Evolutionary conservation across 2,797 vertebrate species (phyloP).

Genomic region (Sebastes umbrosus): DNA sequence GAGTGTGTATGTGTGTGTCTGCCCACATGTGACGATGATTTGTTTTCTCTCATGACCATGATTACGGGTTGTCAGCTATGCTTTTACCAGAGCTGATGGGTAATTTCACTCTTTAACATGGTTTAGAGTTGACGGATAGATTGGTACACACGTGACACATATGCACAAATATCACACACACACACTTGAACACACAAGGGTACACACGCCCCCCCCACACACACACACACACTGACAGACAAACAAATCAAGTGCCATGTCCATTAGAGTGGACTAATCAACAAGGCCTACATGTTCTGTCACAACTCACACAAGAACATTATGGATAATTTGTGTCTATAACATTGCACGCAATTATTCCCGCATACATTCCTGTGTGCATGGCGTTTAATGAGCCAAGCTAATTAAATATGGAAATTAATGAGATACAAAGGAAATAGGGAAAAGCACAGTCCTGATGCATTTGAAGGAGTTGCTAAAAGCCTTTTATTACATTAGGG

Average conservation of each 20-base stretch:
- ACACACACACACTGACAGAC: constrained; percentile 42
- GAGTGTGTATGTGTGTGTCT: constrained; percentile 4
- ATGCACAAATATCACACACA: constrained; percentile 2
- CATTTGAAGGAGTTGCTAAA: constrained; percentile 79
- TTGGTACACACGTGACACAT: constrained; percentile 32
- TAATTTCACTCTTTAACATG: constrained; percentile 82
- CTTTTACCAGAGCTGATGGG: constrained; percentile 79
- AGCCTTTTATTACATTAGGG: constrained; percentile 77
- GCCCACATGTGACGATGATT: constrained; percentile 50
- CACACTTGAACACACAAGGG: constrained; percentile 16
- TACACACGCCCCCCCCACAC: not conserved
- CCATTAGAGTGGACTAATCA: constrained; percentile 74
- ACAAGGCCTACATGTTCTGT: constrained; percentile 70
- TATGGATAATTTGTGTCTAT: constrained; percentile 74
- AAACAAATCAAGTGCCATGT: constrained; percentile 74
- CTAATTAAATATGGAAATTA: constrained; percentile 85
- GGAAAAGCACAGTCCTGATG: constrained; percentile 73
- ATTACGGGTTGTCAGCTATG: constrained; percentile 83
- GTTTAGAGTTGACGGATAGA: constrained; percentile 71
- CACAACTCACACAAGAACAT: constrained; percentile 73
- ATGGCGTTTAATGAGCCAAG: constrained; percentile 78
- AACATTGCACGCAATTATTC: constrained; percentile 75
- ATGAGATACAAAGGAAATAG: constrained; percentile 76
- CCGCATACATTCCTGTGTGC: constrained; percentile 75
- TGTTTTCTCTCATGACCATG: constrained; percentile 71